Evolutionary conservation across 2,888 invertebrate genomes (phyloP).

Genomic region (Philonicus albiceps): DNA sequence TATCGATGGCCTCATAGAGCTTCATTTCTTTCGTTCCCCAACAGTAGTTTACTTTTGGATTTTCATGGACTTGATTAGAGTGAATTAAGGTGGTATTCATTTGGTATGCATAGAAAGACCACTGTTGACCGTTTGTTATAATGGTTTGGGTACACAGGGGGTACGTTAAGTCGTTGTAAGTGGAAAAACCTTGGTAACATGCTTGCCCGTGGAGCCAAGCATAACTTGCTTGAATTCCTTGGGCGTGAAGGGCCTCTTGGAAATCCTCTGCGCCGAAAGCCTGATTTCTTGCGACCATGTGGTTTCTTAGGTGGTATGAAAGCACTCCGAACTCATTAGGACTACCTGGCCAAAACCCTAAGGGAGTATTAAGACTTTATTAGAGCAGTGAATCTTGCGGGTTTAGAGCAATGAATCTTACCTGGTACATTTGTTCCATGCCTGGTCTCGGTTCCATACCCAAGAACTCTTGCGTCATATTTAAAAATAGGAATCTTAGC

Average conservation of each 20-base stretch:
- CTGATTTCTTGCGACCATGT: slow-evolving; percentile 65
- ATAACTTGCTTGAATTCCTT: slow-evolving; percentile 81
- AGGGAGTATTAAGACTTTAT: slow-evolving; percentile 46
- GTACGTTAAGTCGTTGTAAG: slow-evolving; percentile 88
- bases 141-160: slow-evolving; percentile 89
- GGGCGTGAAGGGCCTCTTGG: slow-evolving; percentile 73
- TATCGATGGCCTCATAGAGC: slow-evolving; percentile 77
- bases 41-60: slow-evolving; percentile 79
- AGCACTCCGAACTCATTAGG: slow-evolving; percentile 78
- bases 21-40: slow-evolving; percentile 77
- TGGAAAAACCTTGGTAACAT: slow-evolving; percentile 86
- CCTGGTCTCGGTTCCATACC: slow-evolving; percentile 67
- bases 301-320: slow-evolving; percentile 75
- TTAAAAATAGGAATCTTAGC: slow-evolving; percentile 66
- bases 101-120: slow-evolving; percentile 91
- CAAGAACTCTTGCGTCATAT: slow-evolving; percentile 70
- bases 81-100: slow-evolving; percentile 83
- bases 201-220: slow-evolving; percentile 83
- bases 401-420: slow-evolving; percentile 54
- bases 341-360: slow-evolving; percentile 88
- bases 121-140: slow-evolving; percentile 85
- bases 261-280: slow-evolving; percentile 67
- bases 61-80: slow-evolving; percentile 69
- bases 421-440: slow-evolving; percentile 81
- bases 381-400: neutral